A percentile compares a stretch with the other conserved stretches of the same genome.
These are phyloP conservation scores for Bombus soroeensis DNA, from an alignment of 1,140 invertebrate genomes.

Conservation along the genomic window DNA sequence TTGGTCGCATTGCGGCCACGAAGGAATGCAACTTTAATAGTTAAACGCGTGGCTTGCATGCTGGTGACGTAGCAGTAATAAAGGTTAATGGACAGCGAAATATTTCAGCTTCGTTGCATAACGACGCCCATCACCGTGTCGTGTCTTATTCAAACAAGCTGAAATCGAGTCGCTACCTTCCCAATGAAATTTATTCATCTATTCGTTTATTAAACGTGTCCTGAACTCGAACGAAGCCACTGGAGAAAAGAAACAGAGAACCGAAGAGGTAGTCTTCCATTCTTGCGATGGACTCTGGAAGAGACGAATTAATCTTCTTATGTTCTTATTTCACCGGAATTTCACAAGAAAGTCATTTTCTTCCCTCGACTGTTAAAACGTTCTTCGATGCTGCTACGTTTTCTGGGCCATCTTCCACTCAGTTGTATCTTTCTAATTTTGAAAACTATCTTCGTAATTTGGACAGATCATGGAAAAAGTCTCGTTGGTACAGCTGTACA, in stretches of 20 bases:
- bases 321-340: background rate
- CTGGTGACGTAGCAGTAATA: slow-evolving; percentile 18
- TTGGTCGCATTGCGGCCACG: slow-evolving; percentile 21
- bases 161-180: background rate
- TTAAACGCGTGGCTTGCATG: slow-evolving; percentile 6
- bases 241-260: background rate
- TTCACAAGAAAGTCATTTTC: background rate
- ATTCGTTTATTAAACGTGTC: slow-evolving; percentile 7
- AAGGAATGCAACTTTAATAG: slow-evolving; percentile 46
- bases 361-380: no score
- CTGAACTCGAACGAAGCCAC: background rate
- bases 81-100: slow-evolving; percentile 48
- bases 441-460: no score
- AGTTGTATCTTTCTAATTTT: no score
- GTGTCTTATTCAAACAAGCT: background rate
- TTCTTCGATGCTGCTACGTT: no score
- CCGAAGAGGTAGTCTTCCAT: background rate
- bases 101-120: slow-evolving; percentile 43
- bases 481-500: no score
- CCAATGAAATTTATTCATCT: slow-evolving; percentile 9
- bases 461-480: no score
- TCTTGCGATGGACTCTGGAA: background rate
- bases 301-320: background rate
- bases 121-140: background rate
- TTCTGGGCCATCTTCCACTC: no score